phyloP scores from a whole-genome alignment of 2,888 invertebrate genomes.

The Desoria tigrina region DNA sequence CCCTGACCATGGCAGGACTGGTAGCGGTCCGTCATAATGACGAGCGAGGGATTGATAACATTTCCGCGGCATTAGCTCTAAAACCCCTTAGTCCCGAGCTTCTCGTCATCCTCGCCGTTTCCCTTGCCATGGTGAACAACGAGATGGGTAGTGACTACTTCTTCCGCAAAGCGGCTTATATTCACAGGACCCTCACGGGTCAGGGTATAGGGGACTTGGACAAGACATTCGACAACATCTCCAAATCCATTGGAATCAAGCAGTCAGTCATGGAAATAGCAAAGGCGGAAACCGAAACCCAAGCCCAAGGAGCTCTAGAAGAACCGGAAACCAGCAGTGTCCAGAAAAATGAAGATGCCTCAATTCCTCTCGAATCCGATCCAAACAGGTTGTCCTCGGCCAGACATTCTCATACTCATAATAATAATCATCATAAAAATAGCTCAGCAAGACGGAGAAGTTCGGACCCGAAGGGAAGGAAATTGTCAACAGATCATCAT shows the following conservation, averaged over 20 bases:
- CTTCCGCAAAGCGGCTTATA: constrained; percentile 33
- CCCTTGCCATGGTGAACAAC: constrained; percentile 35
- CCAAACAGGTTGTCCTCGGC: too few species aligned
- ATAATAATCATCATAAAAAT: too few species aligned
- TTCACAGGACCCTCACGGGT: constrained; percentile 28
- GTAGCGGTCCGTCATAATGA: constrained; percentile 36
- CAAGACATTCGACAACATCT: constrained; percentile 12
- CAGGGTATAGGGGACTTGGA: constrained; percentile 20
- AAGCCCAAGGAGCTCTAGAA: too few species aligned
- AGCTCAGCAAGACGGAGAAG: too few species aligned
- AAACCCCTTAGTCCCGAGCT: constrained; percentile 44
- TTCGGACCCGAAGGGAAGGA: background rate
- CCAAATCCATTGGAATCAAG: background rate
- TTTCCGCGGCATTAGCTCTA: constrained; percentile 33
- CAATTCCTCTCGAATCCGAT: too few species aligned
- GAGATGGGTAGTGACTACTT: constrained; percentile 39
- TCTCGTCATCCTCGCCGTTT: constrained; percentile 39
- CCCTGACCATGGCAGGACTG: constrained; percentile 41
- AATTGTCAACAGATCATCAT: background rate
- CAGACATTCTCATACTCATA: too few species aligned
- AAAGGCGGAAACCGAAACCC: background rate
- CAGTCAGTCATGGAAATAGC: background rate
- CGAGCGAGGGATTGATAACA: constrained; percentile 32
- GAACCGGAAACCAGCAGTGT: too few species aligned
- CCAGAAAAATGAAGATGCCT: too few species aligned